Evolutionary conservation across 2,797 vertebrate genomes (phyloP).

Genomic region (Epinephelus coioides): DNA sequence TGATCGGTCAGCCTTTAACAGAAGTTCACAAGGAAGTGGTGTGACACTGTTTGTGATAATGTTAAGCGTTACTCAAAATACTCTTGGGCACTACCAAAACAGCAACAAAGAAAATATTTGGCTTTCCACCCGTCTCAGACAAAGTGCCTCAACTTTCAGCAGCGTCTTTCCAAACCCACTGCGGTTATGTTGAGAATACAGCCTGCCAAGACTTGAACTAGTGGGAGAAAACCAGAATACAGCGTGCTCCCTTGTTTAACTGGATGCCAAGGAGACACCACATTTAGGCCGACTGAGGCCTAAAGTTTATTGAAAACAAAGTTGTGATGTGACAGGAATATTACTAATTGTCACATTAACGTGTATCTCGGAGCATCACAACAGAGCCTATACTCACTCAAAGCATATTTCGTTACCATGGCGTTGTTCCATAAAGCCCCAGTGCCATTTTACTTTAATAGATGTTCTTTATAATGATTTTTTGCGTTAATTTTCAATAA

Average conservation of each 20-base stretch:
- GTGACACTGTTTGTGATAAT: neutral
- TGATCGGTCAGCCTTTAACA: slow-evolving; percentile 2
- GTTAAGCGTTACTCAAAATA: slow-evolving; percentile 12
- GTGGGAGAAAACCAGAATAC: slow-evolving; percentile 55
- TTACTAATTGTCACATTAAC: slow-evolving; percentile 1
- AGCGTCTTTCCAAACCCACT: slow-evolving; percentile 64
- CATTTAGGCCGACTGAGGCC: slow-evolving; percentile 33
- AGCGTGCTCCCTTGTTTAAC: slow-evolving; percentile 37
- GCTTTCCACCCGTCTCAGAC: slow-evolving; percentile 57
- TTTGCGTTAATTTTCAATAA: slow-evolving; percentile 13
- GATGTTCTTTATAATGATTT: neutral
- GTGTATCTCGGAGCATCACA: no score
- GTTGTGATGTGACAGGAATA: slow-evolving; percentile 1
- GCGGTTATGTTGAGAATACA: slow-evolving; percentile 58
- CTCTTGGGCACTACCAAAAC: slow-evolving; percentile 33
- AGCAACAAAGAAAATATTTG: slow-evolving; percentile 63
- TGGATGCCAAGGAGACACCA: slow-evolving; percentile 62
- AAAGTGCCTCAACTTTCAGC: slow-evolving; percentile 56
- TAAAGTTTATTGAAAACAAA: slow-evolving; percentile 18
- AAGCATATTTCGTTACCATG: slow-evolving; percentile 7
- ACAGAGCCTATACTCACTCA: neutral
- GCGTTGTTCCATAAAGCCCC: neutral
- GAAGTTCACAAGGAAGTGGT: slow-evolving; percentile 4
- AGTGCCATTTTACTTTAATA: slow-evolving; percentile 11
- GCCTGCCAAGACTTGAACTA: slow-evolving; percentile 53